Base-by-base conservation (phyloP, 2,888 invertebrate species). In the Heliconius cydno region DNA sequence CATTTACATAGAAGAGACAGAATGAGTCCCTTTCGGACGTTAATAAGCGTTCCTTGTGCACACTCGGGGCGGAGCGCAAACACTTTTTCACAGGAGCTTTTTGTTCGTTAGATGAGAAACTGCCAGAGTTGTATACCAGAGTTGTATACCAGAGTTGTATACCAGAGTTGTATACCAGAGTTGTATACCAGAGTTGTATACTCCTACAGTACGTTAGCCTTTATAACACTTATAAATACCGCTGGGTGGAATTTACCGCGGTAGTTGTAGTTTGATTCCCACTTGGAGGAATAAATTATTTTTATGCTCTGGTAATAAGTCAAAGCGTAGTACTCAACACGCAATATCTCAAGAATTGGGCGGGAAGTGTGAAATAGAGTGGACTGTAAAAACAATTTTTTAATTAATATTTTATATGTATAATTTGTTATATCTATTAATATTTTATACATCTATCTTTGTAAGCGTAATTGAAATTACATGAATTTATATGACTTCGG, bases 81-180 rank as follows among this genome's bases (percentile, higher is more conserved):
- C 72, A 73, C 57, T 60, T 60, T 73, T 60, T 60, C 72, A 72
- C 52, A 34, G 72, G 72, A n/a, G 30, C 57, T 73, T 73, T 73
- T 73, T 60, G 72, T 73, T 57, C 72, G 30, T 22, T 19, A 73
- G 57, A 73, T 73, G 57, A 73, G 57, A 73, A 73, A 13, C n/a
- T 73, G 30, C 22, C 72, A 46, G 28, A 72, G 72, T 30, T 52
- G 52, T 57, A 30, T 28, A 28, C 28, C 28, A 28, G 28, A 28
- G 28, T 28, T 28, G 28, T 28, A 28, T 28, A 28, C 28, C 28
- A 28, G 28, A 28, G 28, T 28, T 28, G 28, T 28, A 28, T 28
- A 28, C 28, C 28, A 28, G 28, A 28, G 28, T 28, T 28, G 28
- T 28, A 28, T n/a, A 52, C 22, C 72, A 46, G 28, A 72, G 72